Evolutionary conservation across 2,888 invertebrate species (phyloP).

Genomic region (Beris morrisii): DNA sequence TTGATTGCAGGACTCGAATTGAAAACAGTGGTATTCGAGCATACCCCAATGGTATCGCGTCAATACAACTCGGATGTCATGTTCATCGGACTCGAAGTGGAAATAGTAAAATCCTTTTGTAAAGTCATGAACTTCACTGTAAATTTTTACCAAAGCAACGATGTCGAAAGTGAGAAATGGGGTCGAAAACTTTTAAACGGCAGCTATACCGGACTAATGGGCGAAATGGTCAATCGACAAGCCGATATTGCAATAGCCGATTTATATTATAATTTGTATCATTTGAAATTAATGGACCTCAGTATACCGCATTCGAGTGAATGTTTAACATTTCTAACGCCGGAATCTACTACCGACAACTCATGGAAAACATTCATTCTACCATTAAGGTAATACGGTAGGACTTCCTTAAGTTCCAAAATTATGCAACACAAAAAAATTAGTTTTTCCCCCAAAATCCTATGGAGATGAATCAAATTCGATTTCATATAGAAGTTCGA

Average conservation of each 20-base stretch:
- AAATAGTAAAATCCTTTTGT: constrained; percentile 61
- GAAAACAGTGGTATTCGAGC: constrained; percentile 46
- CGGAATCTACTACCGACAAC: constrained; percentile 77
- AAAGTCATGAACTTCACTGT: constrained; percentile 72
- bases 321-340: constrained; percentile 81
- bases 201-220: constrained; percentile 70
- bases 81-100: constrained; percentile 50
- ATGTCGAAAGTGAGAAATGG: constrained; percentile 68
- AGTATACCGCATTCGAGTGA: constrained; percentile 79
- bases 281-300: constrained; percentile 70
- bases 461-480: too few species aligned
- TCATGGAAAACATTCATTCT: constrained; percentile 82
- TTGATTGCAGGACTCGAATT: constrained; percentile 46
- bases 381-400: constrained; percentile 69
- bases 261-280: constrained; percentile 71
- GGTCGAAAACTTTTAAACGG: constrained; percentile 66
- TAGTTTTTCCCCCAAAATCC: neutral
- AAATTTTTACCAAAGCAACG: constrained; percentile 66
- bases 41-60: constrained; percentile 51
- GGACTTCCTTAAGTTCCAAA: constrained; percentile 2
- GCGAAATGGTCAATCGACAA: constrained; percentile 67
- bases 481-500: too few species aligned
- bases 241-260: constrained; percentile 78
- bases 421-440: constrained; percentile 7
- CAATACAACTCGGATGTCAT: constrained; percentile 29